Evolutionary conservation across 2,113 vertebrate species (phyloP), one percentile per base, ranked within the genome.

Genomic region (Ceyx melanurus): DNA sequence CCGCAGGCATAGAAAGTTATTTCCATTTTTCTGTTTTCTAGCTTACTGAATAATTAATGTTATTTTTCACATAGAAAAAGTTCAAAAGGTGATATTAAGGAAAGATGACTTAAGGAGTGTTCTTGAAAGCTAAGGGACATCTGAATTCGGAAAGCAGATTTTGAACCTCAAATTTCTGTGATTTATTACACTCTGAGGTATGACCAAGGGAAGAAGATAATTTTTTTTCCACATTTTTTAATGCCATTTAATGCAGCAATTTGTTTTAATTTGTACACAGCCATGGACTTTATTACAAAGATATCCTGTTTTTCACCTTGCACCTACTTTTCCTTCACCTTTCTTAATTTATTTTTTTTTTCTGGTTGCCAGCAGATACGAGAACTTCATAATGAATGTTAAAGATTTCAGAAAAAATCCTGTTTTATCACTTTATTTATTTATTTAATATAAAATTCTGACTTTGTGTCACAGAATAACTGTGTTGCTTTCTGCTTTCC

Each of bases 401-500:
- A 93, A 89, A 89, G 58, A 51, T 78, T 60, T 82, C 79, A 35
- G 21, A 94, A 90, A 86, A 72, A 95, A 96, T 93, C 51, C 75
- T 68, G 17, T 78, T 89, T 67, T 96, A 33, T 22, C 73, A 88
- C 31, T 92, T 93, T 93, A 91, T 96, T 84, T 51, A 29, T 93
- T 78, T 51, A 31, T 92, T 73, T 89, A 83, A 74, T 95, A 75
- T 20, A 93, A 79, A 96, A 96, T 94, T 88, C 90, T 96, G 90
- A 95, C 56, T 97, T 95, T 94, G 72, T 46, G 31, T 97, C 90
- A 91, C 67, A 82, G 85, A 96, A 95, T 95, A 96, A 92, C 58
- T 82, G 22, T 89, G 54, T 86, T 95, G 67, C n/a, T 95, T 94
- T 97, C 80, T 95, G 66, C 72, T 96, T 97, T 96, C 48, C 17